Evolutionary conservation across 2,888 invertebrate genomes (phyloP).

Genomic region (Sinotaia quadrata): DNA sequence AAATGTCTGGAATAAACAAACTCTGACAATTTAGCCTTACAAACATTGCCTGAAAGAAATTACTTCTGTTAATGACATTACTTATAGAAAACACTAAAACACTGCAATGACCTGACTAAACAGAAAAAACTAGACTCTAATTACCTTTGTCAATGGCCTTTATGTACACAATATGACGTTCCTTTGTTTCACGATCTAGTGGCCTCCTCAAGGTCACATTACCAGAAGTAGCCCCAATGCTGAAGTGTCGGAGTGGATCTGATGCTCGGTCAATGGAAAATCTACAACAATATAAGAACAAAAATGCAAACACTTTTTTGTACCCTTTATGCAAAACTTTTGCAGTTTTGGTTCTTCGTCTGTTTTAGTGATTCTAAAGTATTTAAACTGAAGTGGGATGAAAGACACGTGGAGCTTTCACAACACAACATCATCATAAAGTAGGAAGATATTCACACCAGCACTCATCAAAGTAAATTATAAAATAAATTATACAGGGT

Average conservation of each 20-base stretch:
- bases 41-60: conserved; percentile 2
- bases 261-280: conserved; percentile 59
- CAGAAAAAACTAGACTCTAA: background rate
- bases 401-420: too few relatives aligned
- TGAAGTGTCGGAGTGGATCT: conserved; percentile 57
- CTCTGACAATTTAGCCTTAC: too few relatives aligned
- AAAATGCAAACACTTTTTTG: background rate
- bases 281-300: conserved; percentile 37
- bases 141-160: conserved; percentile 69
- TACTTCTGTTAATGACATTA: background rate
- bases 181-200: conserved; percentile 61
- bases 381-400: too few relatives aligned
- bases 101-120: background rate
- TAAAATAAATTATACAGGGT: background rate
- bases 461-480: too few relatives aligned
- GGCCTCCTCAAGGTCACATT: conserved; percentile 49
- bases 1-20: background rate
- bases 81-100: background rate
- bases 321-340: background rate
- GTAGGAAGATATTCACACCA: too few relatives aligned
- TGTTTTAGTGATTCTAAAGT: too few relatives aligned
- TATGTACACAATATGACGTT: conserved; percentile 54
- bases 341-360: too few relatives aligned
- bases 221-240: conserved; percentile 44
- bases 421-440: too few relatives aligned